These are phyloP conservation scores for Automeris io DNA, from an alignment of 2,888 invertebrate genomes.

Conservation along the genomic window DNA sequence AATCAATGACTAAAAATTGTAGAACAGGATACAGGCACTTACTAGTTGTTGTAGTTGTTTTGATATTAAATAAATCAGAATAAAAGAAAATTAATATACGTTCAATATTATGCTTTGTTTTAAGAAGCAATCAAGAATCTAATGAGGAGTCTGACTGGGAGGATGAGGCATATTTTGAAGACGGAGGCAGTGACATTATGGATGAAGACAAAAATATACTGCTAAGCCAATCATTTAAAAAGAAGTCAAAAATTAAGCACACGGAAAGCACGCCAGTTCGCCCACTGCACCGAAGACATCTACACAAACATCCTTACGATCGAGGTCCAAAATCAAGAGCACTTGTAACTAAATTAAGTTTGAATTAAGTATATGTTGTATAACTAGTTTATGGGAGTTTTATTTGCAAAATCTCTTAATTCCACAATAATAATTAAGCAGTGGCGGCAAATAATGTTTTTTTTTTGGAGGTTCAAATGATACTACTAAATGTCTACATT, in stretches of 20 bases:
- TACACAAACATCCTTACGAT: constrained; percentile 71
- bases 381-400: constrained; percentile 23
- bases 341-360: constrained; percentile 15
- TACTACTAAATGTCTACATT: no score
- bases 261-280: constrained; percentile 34
- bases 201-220: constrained; percentile 48
- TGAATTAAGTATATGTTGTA: constrained; percentile 19
- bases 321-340: constrained; percentile 46
- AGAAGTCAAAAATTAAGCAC: constrained; percentile 19
- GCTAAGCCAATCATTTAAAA: constrained; percentile 23
- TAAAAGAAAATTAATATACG: background rate
- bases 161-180: constrained; percentile 50
- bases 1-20: no score
- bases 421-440: no score
- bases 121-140: constrained; percentile 41
- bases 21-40: no score
- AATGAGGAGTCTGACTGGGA: constrained; percentile 51
- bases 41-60: no score
- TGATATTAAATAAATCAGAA: no score
- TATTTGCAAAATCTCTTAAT: constrained; percentile 15
- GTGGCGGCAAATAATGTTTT: no score
- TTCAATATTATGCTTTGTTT: constrained; percentile 13
- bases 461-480: no score
- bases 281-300: constrained; percentile 66
- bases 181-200: constrained; percentile 51